Conservation (phyloP, 1,140 invertebrate species). For the Drosophila melanica region DNA sequence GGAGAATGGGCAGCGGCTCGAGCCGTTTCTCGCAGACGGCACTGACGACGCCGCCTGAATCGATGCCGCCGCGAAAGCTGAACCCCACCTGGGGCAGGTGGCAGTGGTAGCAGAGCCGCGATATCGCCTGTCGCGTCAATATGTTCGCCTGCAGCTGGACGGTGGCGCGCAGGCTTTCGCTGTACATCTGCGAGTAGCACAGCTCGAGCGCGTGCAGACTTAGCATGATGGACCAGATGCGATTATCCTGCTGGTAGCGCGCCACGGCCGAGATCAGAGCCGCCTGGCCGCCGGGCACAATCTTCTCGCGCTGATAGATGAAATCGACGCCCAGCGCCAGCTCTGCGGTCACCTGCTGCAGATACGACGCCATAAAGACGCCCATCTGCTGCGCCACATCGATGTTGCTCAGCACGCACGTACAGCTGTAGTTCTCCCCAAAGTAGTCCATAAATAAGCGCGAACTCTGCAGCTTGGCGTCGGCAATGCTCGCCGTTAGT, state of each 20-base stretch:
- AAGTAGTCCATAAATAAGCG: constrained; percentile 28
- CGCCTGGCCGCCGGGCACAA: constrained; percentile 21
- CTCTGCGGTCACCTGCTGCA: constrained; percentile 28
- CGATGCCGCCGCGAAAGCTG: constrained; percentile 36
- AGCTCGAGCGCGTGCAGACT: constrained; percentile 29
- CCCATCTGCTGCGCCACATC: constrained; percentile 12
- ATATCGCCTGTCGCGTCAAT: constrained; percentile 24
- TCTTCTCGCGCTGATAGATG: constrained; percentile 34
- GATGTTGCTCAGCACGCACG: constrained; percentile 29
- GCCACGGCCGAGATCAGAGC: constrained; percentile 23
- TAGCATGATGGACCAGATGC: constrained; percentile 30
- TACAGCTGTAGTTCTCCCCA: constrained; percentile 21
- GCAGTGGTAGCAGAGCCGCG: constrained; percentile 32
- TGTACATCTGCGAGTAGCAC: constrained; percentile 39
- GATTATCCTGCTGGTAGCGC: constrained; percentile 24
- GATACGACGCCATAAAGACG: constrained; percentile 33
- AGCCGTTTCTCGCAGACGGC: constrained; percentile 41
- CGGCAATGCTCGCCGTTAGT: not conserved
- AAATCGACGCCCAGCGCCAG: constrained; percentile 37
- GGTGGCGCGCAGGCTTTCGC: constrained; percentile 20
- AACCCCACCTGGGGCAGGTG: constrained; percentile 21
- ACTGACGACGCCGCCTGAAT: constrained; percentile 32
- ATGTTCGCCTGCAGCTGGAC: constrained; percentile 37
- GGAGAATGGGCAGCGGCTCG: constrained; percentile 25
- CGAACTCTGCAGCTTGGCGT: not conserved